phyloP scores from a whole-genome alignment of 2,113 vertebrate species.

The Melanotaenia duboulayi region DNA sequence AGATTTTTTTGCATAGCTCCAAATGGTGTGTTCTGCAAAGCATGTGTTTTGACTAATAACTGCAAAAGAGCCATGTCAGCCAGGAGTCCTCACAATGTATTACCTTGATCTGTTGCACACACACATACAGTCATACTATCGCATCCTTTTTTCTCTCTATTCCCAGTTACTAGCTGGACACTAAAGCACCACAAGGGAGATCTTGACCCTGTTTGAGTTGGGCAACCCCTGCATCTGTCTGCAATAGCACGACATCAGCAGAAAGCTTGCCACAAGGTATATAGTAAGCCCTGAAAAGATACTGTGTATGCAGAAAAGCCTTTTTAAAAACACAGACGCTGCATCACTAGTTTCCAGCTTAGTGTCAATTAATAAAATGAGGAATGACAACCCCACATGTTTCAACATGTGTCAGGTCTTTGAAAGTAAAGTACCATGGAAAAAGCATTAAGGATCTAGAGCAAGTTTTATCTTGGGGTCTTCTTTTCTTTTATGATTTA shows the following conservation, averaged over 20 bases:
- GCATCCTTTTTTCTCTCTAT: constrained; percentile 5
- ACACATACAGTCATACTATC: background rate
- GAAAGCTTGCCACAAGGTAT: constrained; percentile 63
- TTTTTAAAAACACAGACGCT: constrained; percentile 49
- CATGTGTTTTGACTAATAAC: constrained; percentile 25
- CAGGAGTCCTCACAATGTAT: constrained; percentile 9
- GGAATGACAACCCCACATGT: constrained; percentile 2
- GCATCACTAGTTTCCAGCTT: constrained; percentile 39
- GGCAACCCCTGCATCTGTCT: constrained; percentile 71
- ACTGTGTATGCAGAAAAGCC: constrained; percentile 56
- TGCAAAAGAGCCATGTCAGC: constrained; percentile 13
- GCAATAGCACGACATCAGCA: constrained; percentile 64
- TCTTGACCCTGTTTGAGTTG: constrained; percentile 76
- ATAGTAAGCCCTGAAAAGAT: constrained; percentile 36
- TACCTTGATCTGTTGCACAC: constrained; percentile 12
- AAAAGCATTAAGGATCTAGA: background rate
- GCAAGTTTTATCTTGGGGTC: background rate
- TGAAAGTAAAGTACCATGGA: background rate
- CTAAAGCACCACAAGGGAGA: constrained; percentile 72
- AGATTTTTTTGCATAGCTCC: constrained; percentile 8
- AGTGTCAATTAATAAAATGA: background rate
- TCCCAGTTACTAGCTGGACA: constrained; percentile 52
- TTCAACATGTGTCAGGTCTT: constrained; percentile 26
- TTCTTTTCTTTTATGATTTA: background rate
- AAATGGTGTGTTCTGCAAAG: constrained; percentile 12